Conservation (phyloP, 2,797 vertebrate genomes). For the Enteromius mattozi region DNA sequence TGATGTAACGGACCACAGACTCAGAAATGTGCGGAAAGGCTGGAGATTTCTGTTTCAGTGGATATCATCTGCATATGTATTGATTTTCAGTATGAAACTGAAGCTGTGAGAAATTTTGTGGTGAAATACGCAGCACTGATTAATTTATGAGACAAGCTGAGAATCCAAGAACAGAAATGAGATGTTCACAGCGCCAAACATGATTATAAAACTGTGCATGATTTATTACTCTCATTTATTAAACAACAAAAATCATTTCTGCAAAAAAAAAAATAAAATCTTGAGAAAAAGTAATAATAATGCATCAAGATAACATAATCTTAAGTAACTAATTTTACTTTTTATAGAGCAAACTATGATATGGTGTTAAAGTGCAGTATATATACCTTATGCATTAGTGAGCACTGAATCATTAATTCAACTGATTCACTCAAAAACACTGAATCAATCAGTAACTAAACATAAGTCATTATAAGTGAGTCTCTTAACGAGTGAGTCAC, state of each 20-base stretch:
- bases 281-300: background rate
- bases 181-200: background rate
- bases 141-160: background rate
- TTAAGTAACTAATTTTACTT: background rate
- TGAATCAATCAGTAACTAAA: background rate
- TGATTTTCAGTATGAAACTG: background rate
- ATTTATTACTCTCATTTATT: background rate
- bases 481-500: background rate
- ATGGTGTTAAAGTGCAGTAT: no score
- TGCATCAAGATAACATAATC: background rate
- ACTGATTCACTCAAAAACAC: accelerated
- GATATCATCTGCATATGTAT: background rate
- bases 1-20: background rate
- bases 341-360: background rate
- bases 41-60: background rate
- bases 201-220: background rate
- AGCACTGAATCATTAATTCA: background rate
- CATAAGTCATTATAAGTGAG: background rate
- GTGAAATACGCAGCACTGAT: background rate
- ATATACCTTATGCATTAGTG: background rate
- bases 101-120: background rate
- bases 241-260: background rate
- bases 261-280: background rate
- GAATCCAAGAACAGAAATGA: background rate
- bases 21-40: background rate